Percentiles rank a stretch among this genome's conserved stretches.
Conservation (phyloP, 2,113 vertebrate genomes). For the Pseudolaguvia tuberculata region DNA sequence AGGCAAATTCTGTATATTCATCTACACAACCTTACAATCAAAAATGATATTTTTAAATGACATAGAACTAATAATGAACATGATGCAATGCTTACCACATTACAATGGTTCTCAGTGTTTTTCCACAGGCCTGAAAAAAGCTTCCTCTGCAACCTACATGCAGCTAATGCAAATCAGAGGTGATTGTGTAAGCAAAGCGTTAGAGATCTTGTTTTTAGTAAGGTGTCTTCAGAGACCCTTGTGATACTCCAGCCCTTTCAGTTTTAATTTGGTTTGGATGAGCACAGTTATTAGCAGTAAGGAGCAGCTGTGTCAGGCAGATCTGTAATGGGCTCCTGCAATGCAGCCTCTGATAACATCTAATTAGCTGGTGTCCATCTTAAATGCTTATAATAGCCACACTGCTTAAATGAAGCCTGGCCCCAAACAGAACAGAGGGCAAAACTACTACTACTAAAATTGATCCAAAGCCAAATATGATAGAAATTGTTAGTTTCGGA, state of each 20-base stretch:
- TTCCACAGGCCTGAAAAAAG: too few species aligned
- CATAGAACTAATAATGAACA: too few species aligned
- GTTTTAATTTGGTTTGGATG: slow-evolving; percentile 60
- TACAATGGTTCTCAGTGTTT: too few species aligned
- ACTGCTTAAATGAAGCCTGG: slow-evolving; percentile 1
- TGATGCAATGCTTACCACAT: too few species aligned
- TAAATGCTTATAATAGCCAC: slow-evolving; percentile 44
- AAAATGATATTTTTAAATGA: too few species aligned
- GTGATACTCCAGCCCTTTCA: slow-evolving; percentile 50
- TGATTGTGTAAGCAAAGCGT: slow-evolving; percentile 46
- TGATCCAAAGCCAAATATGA: not conserved
- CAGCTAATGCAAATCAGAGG: slow-evolving; percentile 51
- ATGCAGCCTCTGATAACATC: slow-evolving; percentile 51
- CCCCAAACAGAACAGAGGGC: slow-evolving; percentile 13
- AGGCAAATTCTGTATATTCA: too few species aligned
- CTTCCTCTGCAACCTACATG: slow-evolving; percentile 27
- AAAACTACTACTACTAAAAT: slow-evolving; percentile 7
- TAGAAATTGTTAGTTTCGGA: slow-evolving; percentile 1
- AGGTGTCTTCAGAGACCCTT: slow-evolving; percentile 47
- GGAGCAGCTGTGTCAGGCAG: slow-evolving; percentile 42
- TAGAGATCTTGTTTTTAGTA: slow-evolving; percentile 43
- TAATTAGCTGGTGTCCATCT: slow-evolving; percentile 50
- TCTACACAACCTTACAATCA: too few species aligned
- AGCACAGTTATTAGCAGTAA: slow-evolving; percentile 50
- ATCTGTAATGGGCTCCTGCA: slow-evolving; percentile 42